Conservation (phyloP, 2,888 invertebrate species). For the Volucella zonaria region DNA sequence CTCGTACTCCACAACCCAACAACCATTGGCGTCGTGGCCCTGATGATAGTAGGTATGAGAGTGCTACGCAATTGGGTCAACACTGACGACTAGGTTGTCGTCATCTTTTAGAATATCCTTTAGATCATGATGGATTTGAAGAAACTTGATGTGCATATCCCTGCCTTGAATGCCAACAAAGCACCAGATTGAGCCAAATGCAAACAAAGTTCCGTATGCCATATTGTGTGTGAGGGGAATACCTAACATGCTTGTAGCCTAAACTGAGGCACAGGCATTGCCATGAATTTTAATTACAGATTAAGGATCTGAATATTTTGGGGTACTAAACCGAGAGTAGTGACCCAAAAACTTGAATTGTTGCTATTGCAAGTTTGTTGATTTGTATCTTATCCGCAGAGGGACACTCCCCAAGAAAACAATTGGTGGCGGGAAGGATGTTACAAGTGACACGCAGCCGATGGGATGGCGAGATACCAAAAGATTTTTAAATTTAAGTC, state of each 20-base stretch:
- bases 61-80: conserved; percentile 1
- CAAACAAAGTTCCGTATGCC: conserved; percentile 20
- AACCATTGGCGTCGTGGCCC: conserved; percentile 18
- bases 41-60: conserved; percentile 1
- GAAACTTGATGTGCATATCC: conserved; percentile 3
- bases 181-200: conserved; percentile 49
- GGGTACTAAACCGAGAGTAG: conserved; percentile 23
- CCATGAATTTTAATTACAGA: conserved; percentile 64
- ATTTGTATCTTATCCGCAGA: neutral
- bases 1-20: neutral
- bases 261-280: conserved; percentile 44
- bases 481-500: neutral
- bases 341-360: conserved; percentile 26
- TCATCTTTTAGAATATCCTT: conserved; percentile 31
- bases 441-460: neutral
- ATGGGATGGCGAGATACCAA: neutral
- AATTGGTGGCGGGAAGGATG: conserved; percentile 2
- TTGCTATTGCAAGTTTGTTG: conserved; percentile 30
- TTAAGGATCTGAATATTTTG: conserved; percentile 36
- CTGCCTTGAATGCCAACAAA: conserved; percentile 33
- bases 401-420: neutral
- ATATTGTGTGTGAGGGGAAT: conserved; percentile 28
- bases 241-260: neutral
- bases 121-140: conserved; percentile 44
- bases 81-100: conserved; percentile 15